These are phyloP conservation scores for Hydropsyche tenuis DNA, from an alignment of 1,140 invertebrate genomes.

Conservation along the genomic window DNA sequence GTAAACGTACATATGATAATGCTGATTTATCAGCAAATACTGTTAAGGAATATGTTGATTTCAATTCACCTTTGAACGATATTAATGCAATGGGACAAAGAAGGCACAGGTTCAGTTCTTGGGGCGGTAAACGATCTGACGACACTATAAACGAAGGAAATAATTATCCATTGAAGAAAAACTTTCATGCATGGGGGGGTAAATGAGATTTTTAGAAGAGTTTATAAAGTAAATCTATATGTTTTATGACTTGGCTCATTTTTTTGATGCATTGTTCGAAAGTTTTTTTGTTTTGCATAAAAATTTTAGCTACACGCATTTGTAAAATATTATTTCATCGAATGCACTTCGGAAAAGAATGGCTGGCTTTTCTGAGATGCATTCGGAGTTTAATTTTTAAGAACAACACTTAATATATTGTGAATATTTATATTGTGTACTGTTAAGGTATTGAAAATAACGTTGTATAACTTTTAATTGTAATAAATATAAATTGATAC, in stretches of 20 bases:
- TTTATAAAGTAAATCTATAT: no score
- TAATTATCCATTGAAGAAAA: constrained; percentile 24
- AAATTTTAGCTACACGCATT: no score
- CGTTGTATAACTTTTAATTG: constrained; percentile 12
- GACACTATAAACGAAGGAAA: constrained; percentile 13
- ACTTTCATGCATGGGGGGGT: constrained; percentile 40
- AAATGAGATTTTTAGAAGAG: constrained; percentile 17
- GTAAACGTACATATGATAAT: constrained; percentile 5
- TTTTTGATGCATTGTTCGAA: no score
- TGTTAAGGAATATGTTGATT: constrained; percentile 1
- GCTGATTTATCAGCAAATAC: background rate
- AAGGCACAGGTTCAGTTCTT: constrained; percentile 41
- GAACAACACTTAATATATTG: constrained; percentile 12
- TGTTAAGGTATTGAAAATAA: background rate
- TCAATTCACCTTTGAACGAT: background rate
- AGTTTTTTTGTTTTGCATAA: no score
- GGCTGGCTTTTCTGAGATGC: constrained; percentile 46
- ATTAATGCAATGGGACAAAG: constrained; percentile 10
- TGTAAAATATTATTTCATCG: background rate
- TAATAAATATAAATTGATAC: constrained; percentile 2
- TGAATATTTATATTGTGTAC: constrained; percentile 25
- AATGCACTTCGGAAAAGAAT: constrained; percentile 39
- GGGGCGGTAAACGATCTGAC: constrained; percentile 43
- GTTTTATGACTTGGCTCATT: constrained; percentile 10
- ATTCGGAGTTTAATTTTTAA: constrained; percentile 17